Evolutionary conservation across 2,113 vertebrate species (phyloP), one percentile per base, ranked within the genome.

Genomic region (Sphyrna mokarran): DNA sequence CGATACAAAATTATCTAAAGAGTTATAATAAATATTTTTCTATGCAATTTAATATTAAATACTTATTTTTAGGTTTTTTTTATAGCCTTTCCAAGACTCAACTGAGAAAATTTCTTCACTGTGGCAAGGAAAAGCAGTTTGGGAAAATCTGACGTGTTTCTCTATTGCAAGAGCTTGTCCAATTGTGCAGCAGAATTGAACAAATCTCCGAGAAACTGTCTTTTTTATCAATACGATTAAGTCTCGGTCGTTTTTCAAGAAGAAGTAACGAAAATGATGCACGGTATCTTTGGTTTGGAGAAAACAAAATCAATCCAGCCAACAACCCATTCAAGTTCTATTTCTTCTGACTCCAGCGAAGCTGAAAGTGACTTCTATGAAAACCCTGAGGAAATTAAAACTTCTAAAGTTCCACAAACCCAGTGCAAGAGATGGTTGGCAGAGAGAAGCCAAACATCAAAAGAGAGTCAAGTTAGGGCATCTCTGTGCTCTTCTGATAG

Each of bases 281-380:
- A 72, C 14, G 26, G 94, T 95, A 95, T 76, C 37, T 72, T 70
- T 22, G 69, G 94, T 26, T 54, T 95, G 33, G 94, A 95, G 68
- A 95, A 95, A 70, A 48, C 94, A 70, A 72, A 95, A 76, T 76
- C 94, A 29, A 76, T 95, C 68, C 68, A 95, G 69, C 26, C 94
- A 95, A 43, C 94, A 54, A 72, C 43, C 54, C 69, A 54, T 95
- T 95, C 94, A 48, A 95, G 94, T 76, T 95, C 94, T 33, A 29
- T 95, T 95, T 95, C 94, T 26, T 95, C 94, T 95, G 94, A 95
- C 94, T 95, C 94, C 69, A 95, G 94, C 37, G 94, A 95, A 95
- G 43, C 94, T 70, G 94, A 95, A 95, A 95, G 54, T 43, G 37
- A 95, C 94, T 72, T 95, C 43, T 72, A 54, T 54, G 94, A 95